Evolutionary conservation across 1,140 invertebrate genomes (phyloP), one percentile per base, ranked within the genome.

Genomic region (Aphelinus certus): DNA sequence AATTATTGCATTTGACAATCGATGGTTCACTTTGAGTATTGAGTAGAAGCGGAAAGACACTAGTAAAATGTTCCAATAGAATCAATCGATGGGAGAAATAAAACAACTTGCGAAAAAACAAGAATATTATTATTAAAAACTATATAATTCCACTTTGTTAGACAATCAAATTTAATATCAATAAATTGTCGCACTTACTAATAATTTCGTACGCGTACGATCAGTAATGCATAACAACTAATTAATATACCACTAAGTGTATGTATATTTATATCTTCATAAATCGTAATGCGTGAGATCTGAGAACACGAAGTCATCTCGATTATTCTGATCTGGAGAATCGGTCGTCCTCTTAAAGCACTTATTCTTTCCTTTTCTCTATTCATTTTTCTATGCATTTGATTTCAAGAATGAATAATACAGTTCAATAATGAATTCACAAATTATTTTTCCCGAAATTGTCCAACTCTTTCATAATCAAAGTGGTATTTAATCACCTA

Each of bases 211-310:
- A 79, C 78, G 76, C 77, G 68, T 81, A 84, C 78, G 79, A 83
- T 81, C 69, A 72, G 79, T 81, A 81, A 82, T 78, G 77, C 84
- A 82, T 79, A 82, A 76, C 79, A 80, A 80, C 78, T 82, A 80
- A 82, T 71, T 75, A 80, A 78, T 76, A 79, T 79, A 81, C 73
- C 79, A 79, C 80, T 81, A 81, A 78, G 76, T 76, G 68, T 76
- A 76, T 76, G 48, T 77, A 80, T 81, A 81, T 78, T 76, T 81
- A 75, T 72, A 79, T 81, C 79, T 80, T 80, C 83, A 84, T 84
- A 80, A 83, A 85, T 82, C 76, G 80, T 83, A 84, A 83, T 83
- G 81, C 81, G 82, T 85, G 85, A 86, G 85, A 86, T 86, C 85
- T 86, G 83, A 82, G 82, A 84, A 84, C 79, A 84, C 83, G 83